phyloP scores from a whole-genome alignment of 2,888 invertebrate species.

The Orthosia cruda region DNA sequence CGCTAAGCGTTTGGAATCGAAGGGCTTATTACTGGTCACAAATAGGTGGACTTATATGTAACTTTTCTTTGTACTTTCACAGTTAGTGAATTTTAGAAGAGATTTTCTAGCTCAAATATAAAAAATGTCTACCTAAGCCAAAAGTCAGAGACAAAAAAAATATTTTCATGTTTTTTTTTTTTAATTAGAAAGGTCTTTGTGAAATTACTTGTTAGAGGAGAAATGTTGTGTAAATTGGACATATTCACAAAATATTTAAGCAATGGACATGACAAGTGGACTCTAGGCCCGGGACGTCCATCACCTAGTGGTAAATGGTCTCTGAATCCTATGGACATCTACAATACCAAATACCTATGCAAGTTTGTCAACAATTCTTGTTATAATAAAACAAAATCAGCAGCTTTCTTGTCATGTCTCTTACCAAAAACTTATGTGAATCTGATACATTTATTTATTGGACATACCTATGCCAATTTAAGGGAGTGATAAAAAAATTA shows the following conservation, averaged over 20 bases:
- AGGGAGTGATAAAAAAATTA: conserved; percentile 26
- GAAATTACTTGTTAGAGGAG: conserved; percentile 1
- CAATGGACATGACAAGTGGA: background rate
- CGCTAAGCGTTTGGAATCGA: too few species aligned
- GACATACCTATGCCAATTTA: too few species aligned
- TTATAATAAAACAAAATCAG: too few species aligned
- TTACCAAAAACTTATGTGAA: background rate
- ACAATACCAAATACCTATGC: too few species aligned
- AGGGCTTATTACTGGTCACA: too few species aligned
- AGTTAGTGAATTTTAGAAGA: background rate
- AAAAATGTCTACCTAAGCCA: background rate
- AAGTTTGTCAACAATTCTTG: too few species aligned
- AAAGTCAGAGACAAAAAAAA: background rate
- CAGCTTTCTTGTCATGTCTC: background rate
- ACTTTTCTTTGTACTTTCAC: background rate
- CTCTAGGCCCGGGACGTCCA: too few species aligned
- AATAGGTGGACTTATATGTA: background rate
- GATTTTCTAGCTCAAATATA: background rate
- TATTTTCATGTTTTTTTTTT: background rate
- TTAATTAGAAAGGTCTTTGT: background rate
- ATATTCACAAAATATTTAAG: background rate
- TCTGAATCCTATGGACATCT: too few species aligned
- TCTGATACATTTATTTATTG: too few species aligned
- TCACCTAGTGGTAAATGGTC: too few species aligned
- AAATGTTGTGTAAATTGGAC: conserved; percentile 3